Base-by-base conservation (phyloP, 2,113 vertebrate genomes). In the Ictidomys tridecemlineatus region DNA sequence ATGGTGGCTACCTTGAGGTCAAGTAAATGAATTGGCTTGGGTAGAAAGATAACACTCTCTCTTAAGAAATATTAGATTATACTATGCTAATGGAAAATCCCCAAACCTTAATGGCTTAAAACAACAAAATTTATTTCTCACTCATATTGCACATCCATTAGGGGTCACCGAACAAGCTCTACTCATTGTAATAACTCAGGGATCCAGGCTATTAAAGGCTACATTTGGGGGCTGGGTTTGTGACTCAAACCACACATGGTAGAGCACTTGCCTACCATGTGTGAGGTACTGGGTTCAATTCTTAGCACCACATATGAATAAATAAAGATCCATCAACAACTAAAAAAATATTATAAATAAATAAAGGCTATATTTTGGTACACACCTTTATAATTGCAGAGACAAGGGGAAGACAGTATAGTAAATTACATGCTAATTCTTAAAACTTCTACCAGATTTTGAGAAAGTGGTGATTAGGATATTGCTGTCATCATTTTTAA, bases 81-180 rank as follows among this genome's bases (percentile, higher is more conserved):
- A 5, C 61, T 83, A 20, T 73, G 10, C 58, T 70, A 85, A 86
- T 70, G 39, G 69, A 51, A 93, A 90, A 95, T 70, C 10, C 10
- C 61, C 51, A 67, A 76, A 70, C 28, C 69, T 80, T n/a, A 87
- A 70, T 86, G 61, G 18, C 82, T 96, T 76, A 83, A 91, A 86
- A 74, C 32, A 56, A 87, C 37, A 76, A 91, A 83, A 76, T 77
- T 67, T 80, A 76, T 80, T 77, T 77, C 61, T 91, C 69, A 17
- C 18, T 87, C n/a, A 20, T 28, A 18, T 42, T 86, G 3, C 22
- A 28, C 73, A 32, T 78, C n/a, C 37, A 37, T 7, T 72, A 37
- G 20, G 22, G 22, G 79, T 80, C 73, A 51, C 12, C 28, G 90
- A 74, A 30, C 74, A 76, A 96, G 69, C n/a, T 63, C 8, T 76